Base-by-base conservation (phyloP, 2,113 vertebrate species). In the Mystacornis crossleyi region DNA sequence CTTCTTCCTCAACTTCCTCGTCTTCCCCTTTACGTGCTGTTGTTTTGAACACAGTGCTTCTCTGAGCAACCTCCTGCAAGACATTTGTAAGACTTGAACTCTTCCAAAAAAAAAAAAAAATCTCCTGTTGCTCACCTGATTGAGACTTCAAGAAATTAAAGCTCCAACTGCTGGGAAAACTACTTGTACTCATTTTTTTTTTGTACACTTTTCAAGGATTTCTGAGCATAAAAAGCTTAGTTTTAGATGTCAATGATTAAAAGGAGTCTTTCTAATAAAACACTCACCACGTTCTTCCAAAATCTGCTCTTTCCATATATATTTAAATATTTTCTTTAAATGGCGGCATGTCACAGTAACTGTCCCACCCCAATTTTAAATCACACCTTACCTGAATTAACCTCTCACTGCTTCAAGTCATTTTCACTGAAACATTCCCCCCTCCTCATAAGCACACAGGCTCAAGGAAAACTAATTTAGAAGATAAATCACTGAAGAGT, bases 51-150 rank as follows among this genome's bases (percentile, higher is more conserved):
- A 99, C 98, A 16, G 98, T 99, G 94, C 94, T 99, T 97, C 99
- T 98, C 75, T 98, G 98, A 89, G 99, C 99, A 85, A 99, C 98
- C 75, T 99, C 99, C 99, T 99, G 89, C 42, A 71, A 97, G 33
- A 90, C 43, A 89, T 53, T 94, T n/a, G 89, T 29, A 91, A 42
- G 23, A 47, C 6, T 20, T 73, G 36, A 81, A 80, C 15, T n/a
- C 45, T 43, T 31, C 4, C 33, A 18, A 29, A 43, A 8, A 11
- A 18, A 38, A 18, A 29, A 43, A 8, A 11, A 18, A 10, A 57
- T 13, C 4, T 73, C 19, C 12, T 25, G 8, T 31, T 42, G 16
- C 6, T 86, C 31, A 12, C 36, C 24, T 42, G 57, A 26, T 92
- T 5, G 31, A 42, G 33, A 14, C 16, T 79, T 55, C n/a, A 61